Base-by-base conservation (phyloP, 2,888 invertebrate species). In the Calameuta pallipes region DNA sequence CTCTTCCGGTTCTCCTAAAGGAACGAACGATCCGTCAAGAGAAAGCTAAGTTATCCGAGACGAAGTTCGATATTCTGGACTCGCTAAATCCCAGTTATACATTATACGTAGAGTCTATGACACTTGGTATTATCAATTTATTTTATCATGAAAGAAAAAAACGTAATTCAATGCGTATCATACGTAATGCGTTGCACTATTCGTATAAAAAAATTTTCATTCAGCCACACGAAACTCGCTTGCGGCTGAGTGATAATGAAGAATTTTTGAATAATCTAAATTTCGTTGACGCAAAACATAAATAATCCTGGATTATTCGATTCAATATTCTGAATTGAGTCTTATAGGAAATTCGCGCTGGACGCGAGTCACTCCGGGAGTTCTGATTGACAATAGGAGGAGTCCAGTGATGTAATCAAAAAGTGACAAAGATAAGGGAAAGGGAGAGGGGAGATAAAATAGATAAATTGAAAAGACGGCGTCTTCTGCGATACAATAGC, bases 301-400 rank as follows among this genome's bases (percentile, higher is more conserved):
- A 41, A 6, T 4, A 15, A 56, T 56, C 9, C 56, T 56, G 56
- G 23, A 23, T 56, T 9, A 23, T 56, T 9, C 9, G 6, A 56
- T 56, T 56, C 23, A 0, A 23, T 23, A 23, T 56, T 56, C 23
- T 23, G 56, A 23, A 56, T 56, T 23, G 56, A 56, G 15, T 56
- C 56, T 56, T 9, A 9, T 56, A 71, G 35, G 76, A 34, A 80
- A 73, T 80, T 82, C 87, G 81, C 84, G 87, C 87, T 87, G 87
- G 87, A 79, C 87, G 85, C 82, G 85, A 80, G 77, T 56, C 56
- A 9, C 23, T 23, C 56, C 15, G 23, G 56, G 9, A 0, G 2
- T 81, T 73, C 74, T 77, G 31, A 41, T 74, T 37, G 74, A 74
- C 74, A 74, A 34, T 56, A 56, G 74, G 36, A 34, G 15, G 34